Evolutionary conservation across 1,140 invertebrate species (phyloP), one percentile per base, ranked within the genome.

Genomic region (Theocolax elegans): DNA sequence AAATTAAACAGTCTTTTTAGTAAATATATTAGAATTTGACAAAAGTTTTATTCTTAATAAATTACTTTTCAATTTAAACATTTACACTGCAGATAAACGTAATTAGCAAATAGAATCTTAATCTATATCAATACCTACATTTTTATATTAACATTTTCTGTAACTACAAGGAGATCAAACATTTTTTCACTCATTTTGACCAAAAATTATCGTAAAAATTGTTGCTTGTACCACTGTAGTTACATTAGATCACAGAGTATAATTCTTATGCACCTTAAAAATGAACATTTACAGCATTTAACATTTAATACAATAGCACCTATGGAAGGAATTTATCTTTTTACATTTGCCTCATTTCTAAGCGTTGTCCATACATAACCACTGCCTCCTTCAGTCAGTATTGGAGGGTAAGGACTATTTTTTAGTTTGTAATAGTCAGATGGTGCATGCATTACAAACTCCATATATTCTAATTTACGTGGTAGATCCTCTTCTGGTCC

Each of bases 401-500:
- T 80, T 9, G 89, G 83, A 0, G 92, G 93, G 81, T 94, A 97
- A 1, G 94, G 94, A 35, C 89, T 91, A 69, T 88, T 92, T 73
- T 89, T 90, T 13, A 92, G 86, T 78, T 92, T 92, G 79, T 92
- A 97, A 85, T 97, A 97, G 81, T 97, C 95, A 9, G 94, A 95
- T 2, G 95, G 95, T 1, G 95, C 94, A 81, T 96, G 95, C 91
- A 96, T 96, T 12, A 97, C 90, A 87, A 97, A 97, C 79, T 96
- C 92, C 90, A 97, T 92, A 70, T 89, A 94, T 56, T 94, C 93
- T 53, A 97, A 86, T 85, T 93, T 94, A 4, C 95, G 87, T 1
- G 95, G 94, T 4, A 96, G 85, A 75, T 97, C 95, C 88, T 97
- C 96, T 80, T 96, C 95, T 31, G 94, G 95, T 9, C 95, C 95